Base-by-base conservation (phyloP, 2,113 vertebrate genomes). In the Sylvia atricapilla region DNA sequence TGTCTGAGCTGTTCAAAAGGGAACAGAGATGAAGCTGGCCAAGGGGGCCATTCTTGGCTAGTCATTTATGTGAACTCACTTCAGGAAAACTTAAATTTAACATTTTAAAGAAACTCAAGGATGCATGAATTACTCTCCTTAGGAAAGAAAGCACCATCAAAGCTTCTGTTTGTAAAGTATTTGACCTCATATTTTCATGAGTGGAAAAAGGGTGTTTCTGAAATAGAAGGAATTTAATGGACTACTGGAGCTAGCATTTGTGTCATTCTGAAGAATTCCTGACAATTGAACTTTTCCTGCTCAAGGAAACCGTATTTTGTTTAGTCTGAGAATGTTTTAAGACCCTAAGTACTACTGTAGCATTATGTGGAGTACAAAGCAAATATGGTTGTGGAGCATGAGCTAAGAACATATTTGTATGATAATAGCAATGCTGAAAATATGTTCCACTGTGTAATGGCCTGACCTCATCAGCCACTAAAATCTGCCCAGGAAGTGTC, bases 1-100 rank as follows among this genome's bases (percentile, higher is more conserved):
- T 90, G 90, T 68, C 59, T 55, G 66, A 90, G 60, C 47, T 30
- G 2, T 47, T 93, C 97, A 97, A 95, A 96, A 86, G 63, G 59
- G 89, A 97, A 94, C 49, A 91, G 90, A 90, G 69, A 91, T 80
- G 44, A 94, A 95, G 87, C 2, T 97, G 86, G 95, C 82, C 80
- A 84, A 84, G 47, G 67, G 24, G 89, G 62, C 82, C 43, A 27
- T 91, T 80, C 62, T 89, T 96, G 91, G 77, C 94, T 46, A 74
- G 64, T 67, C 75, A 70, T 53, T 85, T 76, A 70, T 87, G 87
- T n/a, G 9, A 64, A 79, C 67, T 96, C 49, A 56, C 70, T 87
- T 62, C 10, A 70, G 87, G 85, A 78, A 84, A 73, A 84, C 50
- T 70, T 86, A 84, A 52, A 82, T 91, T 92, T 89, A 93, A 60